phyloP scores from a whole-genome alignment of 2,797 vertebrate species.

The Myotis planiceps region DNA sequence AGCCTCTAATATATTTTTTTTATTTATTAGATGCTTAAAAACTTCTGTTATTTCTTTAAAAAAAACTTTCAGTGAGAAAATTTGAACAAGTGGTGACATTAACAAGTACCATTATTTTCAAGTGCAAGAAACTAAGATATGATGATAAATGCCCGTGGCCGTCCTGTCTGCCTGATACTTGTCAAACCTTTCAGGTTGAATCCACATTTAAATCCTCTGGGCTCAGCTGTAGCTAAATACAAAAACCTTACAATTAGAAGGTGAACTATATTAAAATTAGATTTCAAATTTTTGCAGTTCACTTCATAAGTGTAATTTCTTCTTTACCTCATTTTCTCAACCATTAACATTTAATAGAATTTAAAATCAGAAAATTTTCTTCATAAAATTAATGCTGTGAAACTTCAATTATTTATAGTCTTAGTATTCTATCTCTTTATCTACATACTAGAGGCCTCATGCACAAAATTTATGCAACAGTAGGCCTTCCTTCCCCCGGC shows the following conservation, averaged over 20 bases:
- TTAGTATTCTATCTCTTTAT: not conserved
- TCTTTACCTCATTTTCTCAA: constrained; percentile 19
- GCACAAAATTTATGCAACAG: no score
- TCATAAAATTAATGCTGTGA: constrained; percentile 23
- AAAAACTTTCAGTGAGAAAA: not conserved
- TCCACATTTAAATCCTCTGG: constrained; percentile 67
- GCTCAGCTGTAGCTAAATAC: constrained; percentile 72
- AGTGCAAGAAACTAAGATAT: not conserved
- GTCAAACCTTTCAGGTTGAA: constrained; percentile 64
- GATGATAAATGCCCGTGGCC: no score
- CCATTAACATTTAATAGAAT: not conserved
- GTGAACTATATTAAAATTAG: constrained; percentile 51
- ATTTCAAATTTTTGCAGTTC: constrained; percentile 39
- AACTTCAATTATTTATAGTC: not conserved
- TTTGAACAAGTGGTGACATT: constrained; percentile 12
- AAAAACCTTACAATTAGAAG: constrained; percentile 73
- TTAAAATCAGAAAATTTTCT: constrained; percentile 45
- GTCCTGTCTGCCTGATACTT: constrained; percentile 48
- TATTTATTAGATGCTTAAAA: not conserved
- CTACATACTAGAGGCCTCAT: no score
- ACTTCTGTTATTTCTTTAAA: not conserved
- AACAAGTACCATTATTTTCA: constrained; percentile 1
- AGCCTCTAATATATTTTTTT: not conserved
- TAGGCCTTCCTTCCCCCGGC: no score
- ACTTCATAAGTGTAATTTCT: constrained; percentile 55